Evolutionary conservation across 2,888 invertebrate genomes (phyloP).

Genomic region (Hypselothyrea guttata): DNA sequence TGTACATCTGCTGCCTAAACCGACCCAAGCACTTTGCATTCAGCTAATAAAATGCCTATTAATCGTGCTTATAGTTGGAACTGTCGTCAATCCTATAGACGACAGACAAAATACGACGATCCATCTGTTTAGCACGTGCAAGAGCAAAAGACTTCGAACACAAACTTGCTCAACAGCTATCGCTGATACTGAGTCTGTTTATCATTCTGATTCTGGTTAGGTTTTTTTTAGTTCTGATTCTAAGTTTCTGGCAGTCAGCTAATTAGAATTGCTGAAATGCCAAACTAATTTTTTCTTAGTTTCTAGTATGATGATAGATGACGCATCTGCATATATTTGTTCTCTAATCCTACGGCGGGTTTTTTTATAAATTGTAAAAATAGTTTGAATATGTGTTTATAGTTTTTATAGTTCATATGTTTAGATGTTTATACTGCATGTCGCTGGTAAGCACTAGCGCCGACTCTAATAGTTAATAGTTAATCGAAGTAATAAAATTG

Average conservation of each 20-base stretch:
- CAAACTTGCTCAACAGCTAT: slow-evolving; percentile 46
- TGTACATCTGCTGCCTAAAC: no score
- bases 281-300: slow-evolving; percentile 30
- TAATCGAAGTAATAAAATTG: no score
- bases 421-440: no score
- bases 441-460: no score
- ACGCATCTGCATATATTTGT: no score
- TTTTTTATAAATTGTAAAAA: no score
- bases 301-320: slow-evolving; percentile 32
- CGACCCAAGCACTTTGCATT: slow-evolving; percentile 12
- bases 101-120: slow-evolving; percentile 5
- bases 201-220: no score
- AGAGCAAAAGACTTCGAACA: slow-evolving; percentile 52
- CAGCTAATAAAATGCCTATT: slow-evolving; percentile 58
- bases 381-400: no score
- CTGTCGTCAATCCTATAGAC: slow-evolving; percentile 20
- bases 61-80: slow-evolving; percentile 18
- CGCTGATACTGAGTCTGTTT: background rate
- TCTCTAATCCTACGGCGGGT: no score
- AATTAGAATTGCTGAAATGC: slow-evolving; percentile 51
- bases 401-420: no score
- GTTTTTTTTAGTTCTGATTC: no score
- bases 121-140: slow-evolving; percentile 33
- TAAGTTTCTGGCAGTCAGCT: slow-evolving; percentile 8
- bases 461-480: no score